Conservation (phyloP, 2,888 invertebrate species). For the Pteria penguin region DNA sequence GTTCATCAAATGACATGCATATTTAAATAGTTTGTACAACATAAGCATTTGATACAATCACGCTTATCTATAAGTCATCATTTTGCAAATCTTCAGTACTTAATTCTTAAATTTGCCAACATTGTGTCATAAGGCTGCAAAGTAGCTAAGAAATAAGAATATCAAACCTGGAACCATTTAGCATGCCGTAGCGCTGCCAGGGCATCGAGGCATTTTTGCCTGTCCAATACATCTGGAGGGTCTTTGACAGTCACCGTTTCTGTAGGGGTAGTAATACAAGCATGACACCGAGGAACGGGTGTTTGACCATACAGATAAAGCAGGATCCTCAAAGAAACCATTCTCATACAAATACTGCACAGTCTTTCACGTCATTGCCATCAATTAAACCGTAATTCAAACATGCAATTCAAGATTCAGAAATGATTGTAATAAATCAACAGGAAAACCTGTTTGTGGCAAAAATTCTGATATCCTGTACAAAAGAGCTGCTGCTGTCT, state of each 20-base stretch:
- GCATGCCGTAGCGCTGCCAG: slow-evolving; percentile 99
- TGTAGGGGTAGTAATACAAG: slow-evolving; percentile 67
- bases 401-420: not conserved
- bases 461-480: too few relatives aligned
- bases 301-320: slow-evolving; percentile 77
- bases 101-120: too few relatives aligned
- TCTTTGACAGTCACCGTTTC: slow-evolving; percentile 83
- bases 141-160: slow-evolving; percentile 70
- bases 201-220: slow-evolving; percentile 99
- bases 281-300: slow-evolving; percentile 75
- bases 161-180: slow-evolving; percentile 99
- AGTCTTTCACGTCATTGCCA: too few relatives aligned
- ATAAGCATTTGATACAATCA: too few relatives aligned
- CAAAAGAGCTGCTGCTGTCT: too few relatives aligned
- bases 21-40: too few relatives aligned
- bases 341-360: not conserved
- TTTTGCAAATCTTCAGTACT: too few relatives aligned
- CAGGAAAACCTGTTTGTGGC: too few relatives aligned
- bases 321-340: not conserved
- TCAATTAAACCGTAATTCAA: too few relatives aligned
- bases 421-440: too few relatives aligned
- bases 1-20: too few relatives aligned
- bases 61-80: too few relatives aligned
- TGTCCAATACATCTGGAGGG: slow-evolving; percentile 95
- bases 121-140: slow-evolving; percentile 74